Conservation (phyloP, 2,888 invertebrate genomes). For the Salticus scenicus region DNA sequence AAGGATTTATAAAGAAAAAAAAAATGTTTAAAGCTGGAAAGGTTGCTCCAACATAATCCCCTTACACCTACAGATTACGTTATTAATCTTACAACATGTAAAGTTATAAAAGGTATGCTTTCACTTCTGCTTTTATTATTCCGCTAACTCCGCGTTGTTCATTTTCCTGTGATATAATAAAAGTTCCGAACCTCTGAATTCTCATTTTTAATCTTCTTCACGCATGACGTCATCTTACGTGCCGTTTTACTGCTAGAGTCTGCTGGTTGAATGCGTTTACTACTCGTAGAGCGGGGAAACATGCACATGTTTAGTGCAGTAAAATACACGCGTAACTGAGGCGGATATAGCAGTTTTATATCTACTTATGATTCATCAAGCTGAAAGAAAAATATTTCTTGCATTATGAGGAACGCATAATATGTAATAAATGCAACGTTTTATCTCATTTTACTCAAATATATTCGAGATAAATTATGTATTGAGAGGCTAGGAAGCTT, state of each 20-base stretch:
- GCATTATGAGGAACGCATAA: not conserved
- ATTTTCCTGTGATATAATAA: not conserved
- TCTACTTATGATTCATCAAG: constrained; percentile 6
- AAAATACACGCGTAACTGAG: not conserved
- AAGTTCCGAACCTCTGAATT: not conserved
- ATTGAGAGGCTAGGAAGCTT: no score
- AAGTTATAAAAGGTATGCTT: not conserved
- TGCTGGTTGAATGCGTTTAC: not conserved
- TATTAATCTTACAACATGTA: not conserved
- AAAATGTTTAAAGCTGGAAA: no score
- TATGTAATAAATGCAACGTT: not conserved
- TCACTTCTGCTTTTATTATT: not conserved
- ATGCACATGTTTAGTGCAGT: not conserved
- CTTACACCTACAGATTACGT: no score
- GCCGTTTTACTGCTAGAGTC: not conserved
- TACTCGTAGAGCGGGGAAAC: constrained; percentile 8
- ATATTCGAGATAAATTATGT: no score
- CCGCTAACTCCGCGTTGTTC: not conserved
- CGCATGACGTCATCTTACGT: constrained; percentile 12
- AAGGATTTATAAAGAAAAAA: no score
- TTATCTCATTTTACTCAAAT: no score
- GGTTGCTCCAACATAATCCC: no score
- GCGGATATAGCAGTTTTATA: not conserved
- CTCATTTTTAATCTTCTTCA: constrained; percentile 1
- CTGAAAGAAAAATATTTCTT: not conserved